Evolutionary conservation across 2,113 vertebrate species (phyloP).

Genomic region (Crypturellus undulatus): DNA sequence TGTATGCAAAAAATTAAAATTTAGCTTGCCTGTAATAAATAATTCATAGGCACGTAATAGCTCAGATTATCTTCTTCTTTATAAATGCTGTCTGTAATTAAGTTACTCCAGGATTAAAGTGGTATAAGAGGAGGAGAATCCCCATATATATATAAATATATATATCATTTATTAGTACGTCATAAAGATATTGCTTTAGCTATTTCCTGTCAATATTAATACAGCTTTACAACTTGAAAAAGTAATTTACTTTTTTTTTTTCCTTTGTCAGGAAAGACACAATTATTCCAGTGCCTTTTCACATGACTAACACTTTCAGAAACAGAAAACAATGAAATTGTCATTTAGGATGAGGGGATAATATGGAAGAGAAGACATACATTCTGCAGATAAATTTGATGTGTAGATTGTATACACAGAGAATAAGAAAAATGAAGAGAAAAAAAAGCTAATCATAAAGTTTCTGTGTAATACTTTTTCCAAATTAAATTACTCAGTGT

Average conservation of each 20-base stretch:
- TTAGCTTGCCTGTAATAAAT: not conserved
- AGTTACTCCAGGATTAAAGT: not conserved
- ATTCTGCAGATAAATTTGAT: constrained; percentile 1
- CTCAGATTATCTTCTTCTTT: not conserved
- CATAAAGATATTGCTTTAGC: constrained; percentile 4
- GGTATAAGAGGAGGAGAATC: not conserved
- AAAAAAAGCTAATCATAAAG: constrained; percentile 11
- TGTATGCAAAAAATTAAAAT: not conserved
- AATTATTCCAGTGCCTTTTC: constrained; percentile 39
- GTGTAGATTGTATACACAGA: not conserved
- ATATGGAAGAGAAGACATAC: not conserved
- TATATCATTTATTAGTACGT: constrained; percentile 33
- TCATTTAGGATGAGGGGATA: not conserved
- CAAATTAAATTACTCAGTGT: not conserved
- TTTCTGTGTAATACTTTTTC: not conserved
- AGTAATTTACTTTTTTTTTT: constrained; percentile 47
- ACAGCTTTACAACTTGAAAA: not conserved
- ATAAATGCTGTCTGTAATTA: not conserved
- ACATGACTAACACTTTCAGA: constrained; percentile 43
- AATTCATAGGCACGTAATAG: not conserved
- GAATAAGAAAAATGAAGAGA: not conserved
- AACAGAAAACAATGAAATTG: not conserved
- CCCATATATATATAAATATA: not conserved
- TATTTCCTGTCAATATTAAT: not conserved
- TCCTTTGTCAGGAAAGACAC: constrained; percentile 13